Conservation (phyloP, 2,113 vertebrate species). For the zebrafish (Danio rerio) region GRCz12tu NC_133184.1:46061501-46062000, state of each 20-base stretch:
- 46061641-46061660: too few species aligned
- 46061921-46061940: slow-evolving; percentile 61
- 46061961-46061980: slow-evolving; percentile 37
- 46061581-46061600: too few species aligned
- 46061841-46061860: not conserved
- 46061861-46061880: slow-evolving; percentile 31
- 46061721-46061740: not conserved
- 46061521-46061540: too few species aligned
- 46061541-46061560: too few species aligned
- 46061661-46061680: too few species aligned
- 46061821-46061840: not conserved
- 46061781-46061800: not conserved
- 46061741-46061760: not conserved
- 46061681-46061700: too few species aligned
- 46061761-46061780: not conserved
- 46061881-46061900: slow-evolving; percentile 44
- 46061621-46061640: too few species aligned
- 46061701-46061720: too few species aligned
- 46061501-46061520: too few species aligned
- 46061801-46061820: slow-evolving; percentile 15
- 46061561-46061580: too few species aligned
- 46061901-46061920: slow-evolving; percentile 50
- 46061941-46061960: slow-evolving; percentile 50
- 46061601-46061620: too few species aligned
- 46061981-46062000: slow-evolving; percentile 8